Conservation (phyloP, 1,140 invertebrate genomes). For the Drosophila repleta region DNA sequence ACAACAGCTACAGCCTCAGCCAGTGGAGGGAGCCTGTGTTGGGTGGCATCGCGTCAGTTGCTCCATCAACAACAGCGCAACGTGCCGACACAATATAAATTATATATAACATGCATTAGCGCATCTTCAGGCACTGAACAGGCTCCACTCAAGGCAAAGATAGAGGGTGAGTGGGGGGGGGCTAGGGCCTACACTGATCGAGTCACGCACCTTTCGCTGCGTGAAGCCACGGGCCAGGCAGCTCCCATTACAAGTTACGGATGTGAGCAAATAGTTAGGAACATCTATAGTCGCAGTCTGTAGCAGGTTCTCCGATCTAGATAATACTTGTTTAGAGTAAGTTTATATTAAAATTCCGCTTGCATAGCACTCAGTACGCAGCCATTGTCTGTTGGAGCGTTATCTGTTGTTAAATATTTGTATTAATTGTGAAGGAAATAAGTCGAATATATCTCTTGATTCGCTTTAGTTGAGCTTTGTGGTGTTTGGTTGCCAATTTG, state of each 20-base stretch:
- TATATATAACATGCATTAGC: constrained; percentile 62
- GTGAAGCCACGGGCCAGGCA: neutral
- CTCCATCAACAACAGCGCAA: constrained; percentile 67
- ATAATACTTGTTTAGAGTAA: no score
- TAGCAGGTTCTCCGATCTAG: neutral
- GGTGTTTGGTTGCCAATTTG: no score
- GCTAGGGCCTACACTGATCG: constrained; percentile 9
- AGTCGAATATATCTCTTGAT: no score
- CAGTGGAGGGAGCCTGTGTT: constrained; percentile 37
- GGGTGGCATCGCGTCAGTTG: constrained; percentile 77
- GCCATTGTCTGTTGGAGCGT: no score
- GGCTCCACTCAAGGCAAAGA: neutral
- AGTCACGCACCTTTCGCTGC: constrained; percentile 40
- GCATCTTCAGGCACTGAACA: neutral
- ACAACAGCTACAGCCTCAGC: constrained; percentile 1
- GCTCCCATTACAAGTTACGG: neutral
- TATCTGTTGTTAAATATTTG: no score
- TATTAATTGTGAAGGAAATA: no score
- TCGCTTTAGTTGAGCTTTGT: no score
- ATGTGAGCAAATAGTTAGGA: neutral
- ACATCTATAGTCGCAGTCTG: neutral
- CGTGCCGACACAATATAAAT: constrained; percentile 80
- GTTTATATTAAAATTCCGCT: no score
- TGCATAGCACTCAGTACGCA: no score
- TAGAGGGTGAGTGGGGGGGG: neutral